A percentile compares a stretch with the other conserved stretches of the same genome.
Evolutionary conservation across 2,888 invertebrate genomes (phyloP).

Genomic region (Sclerodermus sp.): DNA sequence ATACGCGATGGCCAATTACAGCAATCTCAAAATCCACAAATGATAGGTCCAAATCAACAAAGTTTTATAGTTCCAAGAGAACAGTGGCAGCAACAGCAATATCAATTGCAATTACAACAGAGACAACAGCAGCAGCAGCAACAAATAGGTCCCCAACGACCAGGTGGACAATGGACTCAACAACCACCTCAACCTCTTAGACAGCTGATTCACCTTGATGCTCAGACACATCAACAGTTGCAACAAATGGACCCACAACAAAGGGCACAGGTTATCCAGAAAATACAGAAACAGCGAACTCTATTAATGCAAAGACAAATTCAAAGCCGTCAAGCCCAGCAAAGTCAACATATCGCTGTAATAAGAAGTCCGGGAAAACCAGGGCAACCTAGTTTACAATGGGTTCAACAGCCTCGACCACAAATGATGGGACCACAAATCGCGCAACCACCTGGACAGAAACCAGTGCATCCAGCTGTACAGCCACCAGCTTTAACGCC

Average conservation of each 20-base stretch:
- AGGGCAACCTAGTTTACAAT: constrained; percentile 63
- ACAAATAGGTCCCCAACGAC: constrained; percentile 45
- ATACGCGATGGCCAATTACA: constrained; percentile 56
- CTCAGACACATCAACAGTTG: constrained; percentile 80
- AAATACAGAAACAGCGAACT: constrained; percentile 69
- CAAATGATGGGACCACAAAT: constrained; percentile 63
- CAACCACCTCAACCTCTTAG: constrained; percentile 64
- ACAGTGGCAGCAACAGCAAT: constrained; percentile 65
- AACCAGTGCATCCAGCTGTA: constrained; percentile 49
- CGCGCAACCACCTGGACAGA: constrained; percentile 42
- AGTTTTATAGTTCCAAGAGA: constrained; percentile 60
- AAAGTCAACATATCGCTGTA: constrained; percentile 68
- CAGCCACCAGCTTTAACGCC: constrained; percentile 53
- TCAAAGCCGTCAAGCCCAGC: constrained; percentile 63
- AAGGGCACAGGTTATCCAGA: constrained; percentile 77
- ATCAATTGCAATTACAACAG: constrained; percentile 60
- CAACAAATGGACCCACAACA: constrained; percentile 82
- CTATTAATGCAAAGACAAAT: constrained; percentile 63
- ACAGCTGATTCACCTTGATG: constrained; percentile 79
- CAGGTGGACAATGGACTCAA: constrained; percentile 57
- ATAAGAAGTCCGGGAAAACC: constrained; percentile 71
- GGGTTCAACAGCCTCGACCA: constrained; percentile 70
- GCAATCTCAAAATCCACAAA: constrained; percentile 53
- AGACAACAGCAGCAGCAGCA: constrained; percentile 56
- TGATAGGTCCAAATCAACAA: constrained; percentile 50